These are phyloP conservation scores for Drosophila biarmipes DNA, from an alignment of 1,140 invertebrate species.

Conservation along the genomic window DNA sequence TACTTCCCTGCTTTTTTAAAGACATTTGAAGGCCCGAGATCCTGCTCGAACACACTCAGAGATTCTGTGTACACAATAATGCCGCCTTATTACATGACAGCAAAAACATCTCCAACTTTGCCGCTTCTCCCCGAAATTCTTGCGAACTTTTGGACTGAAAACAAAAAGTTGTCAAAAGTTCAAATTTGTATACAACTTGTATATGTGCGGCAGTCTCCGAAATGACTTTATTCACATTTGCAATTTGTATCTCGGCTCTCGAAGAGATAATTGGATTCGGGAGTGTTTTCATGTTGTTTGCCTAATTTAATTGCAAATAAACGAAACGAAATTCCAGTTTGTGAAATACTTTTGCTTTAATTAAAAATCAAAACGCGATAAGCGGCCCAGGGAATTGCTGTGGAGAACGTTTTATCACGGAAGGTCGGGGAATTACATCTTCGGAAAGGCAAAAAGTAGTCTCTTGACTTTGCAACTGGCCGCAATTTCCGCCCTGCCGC, in stretches of 20 bases:
- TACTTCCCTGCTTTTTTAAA: background rate
- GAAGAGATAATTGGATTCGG: conserved; percentile 69
- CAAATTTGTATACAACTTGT: conserved; percentile 56
- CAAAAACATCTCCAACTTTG: conserved; percentile 44
- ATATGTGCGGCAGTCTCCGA: conserved; percentile 22
- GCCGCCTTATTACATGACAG: conserved; percentile 41
- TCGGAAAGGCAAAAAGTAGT: conserved; percentile 27
- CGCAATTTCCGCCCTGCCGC: conserved; percentile 69
- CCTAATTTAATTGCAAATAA: conserved; percentile 74
- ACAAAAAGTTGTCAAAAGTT: conserved; percentile 67
- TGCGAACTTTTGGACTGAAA: conserved; percentile 32
- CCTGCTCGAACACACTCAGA: conserved; percentile 12
- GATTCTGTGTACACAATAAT: conserved; percentile 22
- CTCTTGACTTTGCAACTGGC: conserved; percentile 67
- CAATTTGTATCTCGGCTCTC: conserved; percentile 51
- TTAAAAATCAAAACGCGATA: conserved; percentile 80
- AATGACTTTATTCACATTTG: conserved; percentile 67
- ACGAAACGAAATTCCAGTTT: conserved; percentile 69
- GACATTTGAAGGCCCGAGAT: conserved; percentile 4
- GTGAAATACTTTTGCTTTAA: conserved; percentile 73
- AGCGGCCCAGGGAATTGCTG: conserved; percentile 49
- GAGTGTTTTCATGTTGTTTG: conserved; percentile 53
- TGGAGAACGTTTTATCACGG: conserved; percentile 41
- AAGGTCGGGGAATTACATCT: conserved; percentile 37
- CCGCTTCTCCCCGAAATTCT: conserved; percentile 14